Evolutionary conservation across 2,113 vertebrate species (phyloP), one percentile per base, ranked within the genome.

Genomic region (Regulus satrapa): DNA sequence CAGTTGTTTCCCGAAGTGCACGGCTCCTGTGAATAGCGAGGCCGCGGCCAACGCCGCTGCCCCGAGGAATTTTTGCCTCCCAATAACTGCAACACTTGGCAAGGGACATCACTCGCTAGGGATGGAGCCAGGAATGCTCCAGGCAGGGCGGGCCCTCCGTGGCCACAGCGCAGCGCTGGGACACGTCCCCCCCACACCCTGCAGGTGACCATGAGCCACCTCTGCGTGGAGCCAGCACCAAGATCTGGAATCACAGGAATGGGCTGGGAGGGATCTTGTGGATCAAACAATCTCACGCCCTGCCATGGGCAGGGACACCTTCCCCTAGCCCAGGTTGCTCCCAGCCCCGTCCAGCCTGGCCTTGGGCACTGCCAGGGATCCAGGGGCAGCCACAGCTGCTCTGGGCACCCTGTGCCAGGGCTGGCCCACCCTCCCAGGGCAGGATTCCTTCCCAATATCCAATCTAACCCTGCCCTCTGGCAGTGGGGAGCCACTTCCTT

Each of bases 1-100:
- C 69, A 69, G 87, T 32, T 59, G 49, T 76, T 89, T 32, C 64
- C 73, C 69, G n/a, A 92, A 88, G 93, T 41, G 89, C 85, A 64
- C 6, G 52, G 87, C 87, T 94, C 81, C 94, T 93, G 93, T 95
- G 95, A 96, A 95, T 95, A 97, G 95, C 25, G 5, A 89, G 89
- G 92, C 87, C 12, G 32, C 1, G 56, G 93, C 95, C 95, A 97
- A 93, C 32, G 66, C 91, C 6, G 41, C 49, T 83, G 93, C 92
- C 85, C 89, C 75, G 13, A 93, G 96, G 91, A 91, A 79, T 31
- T 89, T 54, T 45, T 62, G 62, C 94, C 89, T 95, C 96, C 84
- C 93, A 83, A 38, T 55, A 82, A 89, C 45, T 91, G 89, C 94
- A 92, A 71, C 64, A 34, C 74, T 96, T 95, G 95, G 94, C 94